Base-by-base conservation (phyloP, 2,888 invertebrate species). In the Limnephilus auricula region DNA sequence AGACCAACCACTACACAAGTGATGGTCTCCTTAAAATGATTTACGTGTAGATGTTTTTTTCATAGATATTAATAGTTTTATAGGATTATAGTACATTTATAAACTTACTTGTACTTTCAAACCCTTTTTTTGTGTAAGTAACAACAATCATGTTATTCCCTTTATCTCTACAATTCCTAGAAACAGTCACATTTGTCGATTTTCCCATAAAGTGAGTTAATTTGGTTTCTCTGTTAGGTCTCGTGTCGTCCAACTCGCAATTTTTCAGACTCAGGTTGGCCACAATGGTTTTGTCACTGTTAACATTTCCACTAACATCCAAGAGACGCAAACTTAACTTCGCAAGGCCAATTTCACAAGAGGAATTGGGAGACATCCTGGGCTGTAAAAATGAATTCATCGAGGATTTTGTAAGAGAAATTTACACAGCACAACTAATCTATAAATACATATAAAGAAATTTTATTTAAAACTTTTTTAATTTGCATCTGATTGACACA, bases 211-310 rank as follows among this genome's bases (percentile, higher is more conserved):
- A 96, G 95, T 97, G 96, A 4, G 96, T 97, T 18, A 98, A 96
- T 94, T 97, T 97, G 91, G 96, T 96, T 78, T 96, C 97, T 32
- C 97, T 95, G 65, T 96, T 96, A 0, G 96, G 96, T 30, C 99
- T 95, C 10, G 97, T 97, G 94, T 99, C 99, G 93, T 99, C 98
- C 94, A 99, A 95, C 6, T 98, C 97, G 93, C 98, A 98, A 94
- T 99, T 98, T 93, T 98, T 97, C 3, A 99, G 96, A 25, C 98
- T 96, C 91, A 99, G 96, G 0, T 98, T 97, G 0, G 98, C 97
- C 92, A 97, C 97, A 93, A 99, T 95, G 0, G 98, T 97, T 84
- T 96, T 96, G 94, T 99, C 98, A 0, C 97, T 97, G 93, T 97
- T 96, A 95, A 98, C 97, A 89, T 97, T 96, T 1, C 98, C 98